Evolutionary conservation across 2,888 invertebrate genomes (phyloP).

Genomic region (Polylopha cassiicola): DNA sequence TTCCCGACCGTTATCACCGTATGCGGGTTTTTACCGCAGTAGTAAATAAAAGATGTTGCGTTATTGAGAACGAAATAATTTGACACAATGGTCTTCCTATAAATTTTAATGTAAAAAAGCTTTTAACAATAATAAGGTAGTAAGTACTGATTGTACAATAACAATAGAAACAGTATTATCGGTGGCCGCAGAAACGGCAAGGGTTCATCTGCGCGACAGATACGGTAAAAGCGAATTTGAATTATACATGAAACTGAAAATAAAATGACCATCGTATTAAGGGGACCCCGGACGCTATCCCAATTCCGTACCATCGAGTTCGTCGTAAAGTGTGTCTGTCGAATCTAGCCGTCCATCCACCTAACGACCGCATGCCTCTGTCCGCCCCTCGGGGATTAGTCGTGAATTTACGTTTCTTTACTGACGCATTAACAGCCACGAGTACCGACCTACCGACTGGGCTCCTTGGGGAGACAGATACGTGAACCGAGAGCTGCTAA

Average conservation of each 20-base stretch:
- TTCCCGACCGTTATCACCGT: slow-evolving; percentile 8
- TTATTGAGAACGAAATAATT: too few species aligned
- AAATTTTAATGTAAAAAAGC: too few species aligned
- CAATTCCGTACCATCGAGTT: slow-evolving; percentile 16
- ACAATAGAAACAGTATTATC: too few species aligned
- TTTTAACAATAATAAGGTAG: too few species aligned
- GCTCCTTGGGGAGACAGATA: slow-evolving; percentile 8
- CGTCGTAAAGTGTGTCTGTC: slow-evolving; percentile 17
- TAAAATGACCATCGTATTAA: slow-evolving; percentile 13
- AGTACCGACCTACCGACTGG: too few species aligned
- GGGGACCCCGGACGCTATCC: slow-evolving; percentile 11
- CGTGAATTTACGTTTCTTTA: slow-evolving; percentile 14
- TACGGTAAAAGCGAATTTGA: too few species aligned
- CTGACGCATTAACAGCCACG: slow-evolving; percentile 15
- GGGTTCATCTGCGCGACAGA: too few species aligned
- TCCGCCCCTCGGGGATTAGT: slow-evolving; percentile 15
- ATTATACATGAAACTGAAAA: slow-evolving; percentile 15
- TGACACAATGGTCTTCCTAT: too few species aligned
- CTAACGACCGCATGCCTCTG: slow-evolving; percentile 11
- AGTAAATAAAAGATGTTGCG: neutral
- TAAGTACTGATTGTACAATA: too few species aligned
- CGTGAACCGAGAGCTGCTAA: too few species aligned
- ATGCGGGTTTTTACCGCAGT: neutral
- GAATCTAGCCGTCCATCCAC: slow-evolving; percentile 5
- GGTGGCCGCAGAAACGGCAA: too few species aligned